Evolutionary conservation across 2,888 invertebrate genomes (phyloP), one percentile per base, ranked within the genome.

Genomic region (Elysia crispata): DNA sequence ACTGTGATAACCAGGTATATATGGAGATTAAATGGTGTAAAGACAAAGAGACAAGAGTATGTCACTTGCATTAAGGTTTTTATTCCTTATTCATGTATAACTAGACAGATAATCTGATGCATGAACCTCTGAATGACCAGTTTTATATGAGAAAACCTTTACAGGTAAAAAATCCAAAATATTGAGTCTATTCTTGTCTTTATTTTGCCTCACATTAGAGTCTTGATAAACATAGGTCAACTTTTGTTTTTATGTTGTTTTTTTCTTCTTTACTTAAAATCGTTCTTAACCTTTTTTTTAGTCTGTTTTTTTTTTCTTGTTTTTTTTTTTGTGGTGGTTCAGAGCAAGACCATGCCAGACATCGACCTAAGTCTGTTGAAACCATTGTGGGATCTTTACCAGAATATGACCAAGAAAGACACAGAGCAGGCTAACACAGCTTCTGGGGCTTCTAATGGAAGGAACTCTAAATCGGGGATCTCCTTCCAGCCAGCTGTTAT

Each of bases 351-450:
- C 25, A 54, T 62, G 5, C 81, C 81, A n/a, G 76, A 82, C 31
- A 85, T 91, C 33, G 90, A 91, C 80, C 85, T 91, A 28, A 84
- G 86, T 33, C 81, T 89, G 60, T 85, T 91, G 73, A 85, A 86
- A 41, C 90, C 90, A 6, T 84, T 91, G 57, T 91, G 91, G 90
- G 82, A 86, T 64, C 82, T 91, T 66, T 90, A 91, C 83, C 85
- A 81, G 60, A 85, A 79, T 13, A 84, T 87, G 83, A 86, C 88
- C 0, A 85, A 86, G 60, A 83, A 85, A 25, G 86, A 86, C 31
- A 83, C 81, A 8, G 89, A 90, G 18, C 82, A 84, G 0, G 83
- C 84, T 18, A 75, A 85, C 54, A 85, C 83, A 89, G 67, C 85
- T 88, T 6, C 72, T 41, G 41, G 41, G 41, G 41, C 41, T 11